Conservation (phyloP, 2,888 invertebrate genomes). For the Xylota segnis region DNA sequence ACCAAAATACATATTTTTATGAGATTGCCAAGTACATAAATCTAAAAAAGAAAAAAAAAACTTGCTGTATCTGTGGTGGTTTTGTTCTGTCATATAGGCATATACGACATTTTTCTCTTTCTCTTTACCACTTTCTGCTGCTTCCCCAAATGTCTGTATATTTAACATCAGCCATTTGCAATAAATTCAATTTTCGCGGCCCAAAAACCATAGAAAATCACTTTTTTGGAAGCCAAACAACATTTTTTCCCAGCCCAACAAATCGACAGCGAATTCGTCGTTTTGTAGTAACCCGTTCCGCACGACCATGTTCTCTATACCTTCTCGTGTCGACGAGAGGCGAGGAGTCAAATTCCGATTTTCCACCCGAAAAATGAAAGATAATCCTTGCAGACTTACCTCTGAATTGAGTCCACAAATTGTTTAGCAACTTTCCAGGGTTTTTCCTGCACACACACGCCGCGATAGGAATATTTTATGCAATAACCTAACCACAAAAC, state of each 20-base stretch:
- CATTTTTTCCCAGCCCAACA: slow-evolving; percentile 18
- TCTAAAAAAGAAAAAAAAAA: slow-evolving; percentile 53
- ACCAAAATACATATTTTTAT: slow-evolving; percentile 58
- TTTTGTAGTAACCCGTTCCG: slow-evolving; percentile 16
- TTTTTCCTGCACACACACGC: slow-evolving; percentile 50
- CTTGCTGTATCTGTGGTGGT: slow-evolving; percentile 59
- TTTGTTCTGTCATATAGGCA: slow-evolving; percentile 66
- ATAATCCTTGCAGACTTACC: slow-evolving; percentile 61
- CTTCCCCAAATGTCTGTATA: slow-evolving; percentile 63
- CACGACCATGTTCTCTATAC: slow-evolving; percentile 59
- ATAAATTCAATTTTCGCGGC: slow-evolving; percentile 49
- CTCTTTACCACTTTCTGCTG: slow-evolving; percentile 52
- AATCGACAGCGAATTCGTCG: slow-evolving; percentile 14
- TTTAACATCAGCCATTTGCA: slow-evolving; percentile 76
- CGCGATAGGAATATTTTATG: slow-evolving; percentile 75
- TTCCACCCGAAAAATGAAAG: slow-evolving; percentile 25
- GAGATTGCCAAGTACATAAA: slow-evolving; percentile 67
- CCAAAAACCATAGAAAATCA: slow-evolving; percentile 5
- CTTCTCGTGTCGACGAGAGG: not conserved
- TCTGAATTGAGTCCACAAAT: slow-evolving; percentile 30
- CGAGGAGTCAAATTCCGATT: slow-evolving; percentile 39
- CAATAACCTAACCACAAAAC: slow-evolving; percentile 77
- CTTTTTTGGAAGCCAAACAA: slow-evolving; percentile 56
- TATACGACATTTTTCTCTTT: slow-evolving; percentile 68
- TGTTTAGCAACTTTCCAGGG: slow-evolving; percentile 55